Conservation (phyloP, 2,888 invertebrate genomes). For the Neuroscelio doddi region DNA sequence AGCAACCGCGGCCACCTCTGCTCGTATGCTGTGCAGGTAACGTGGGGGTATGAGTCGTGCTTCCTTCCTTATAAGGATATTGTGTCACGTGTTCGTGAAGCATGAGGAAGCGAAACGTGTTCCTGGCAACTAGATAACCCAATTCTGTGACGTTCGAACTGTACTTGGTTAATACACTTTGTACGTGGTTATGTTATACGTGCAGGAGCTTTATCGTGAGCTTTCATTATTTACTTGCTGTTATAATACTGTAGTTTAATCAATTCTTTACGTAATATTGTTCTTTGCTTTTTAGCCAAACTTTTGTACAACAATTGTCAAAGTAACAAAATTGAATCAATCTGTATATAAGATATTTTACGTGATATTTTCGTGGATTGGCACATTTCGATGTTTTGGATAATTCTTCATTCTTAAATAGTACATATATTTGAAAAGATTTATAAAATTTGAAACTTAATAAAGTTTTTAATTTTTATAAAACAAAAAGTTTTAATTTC, state of each 20-base stretch:
- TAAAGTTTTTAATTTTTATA: no score
- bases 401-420: no score
- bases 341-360: no score
- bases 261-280: no score
- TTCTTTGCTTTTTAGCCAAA: no score
- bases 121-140: slow-evolving; percentile 57
- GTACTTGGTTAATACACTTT: slow-evolving; percentile 21
- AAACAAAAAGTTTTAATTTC: no score
- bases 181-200: slow-evolving; percentile 5
- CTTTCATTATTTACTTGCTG: slow-evolving; percentile 7
- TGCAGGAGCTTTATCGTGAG: slow-evolving; percentile 2
- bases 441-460: no score
- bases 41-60: slow-evolving; percentile 23
- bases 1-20: slow-evolving; percentile 45
- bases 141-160: slow-evolving; percentile 51
- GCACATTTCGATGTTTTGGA: no score
- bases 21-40: slow-evolving; percentile 13
- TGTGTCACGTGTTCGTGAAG: slow-evolving; percentile 43
- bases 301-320: no score
- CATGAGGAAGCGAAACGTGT: slow-evolving; percentile 52
- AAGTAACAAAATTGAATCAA: no score
- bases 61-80: slow-evolving; percentile 32
- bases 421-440: no score
- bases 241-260: not conserved
- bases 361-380: no score